Base-by-base conservation (phyloP, 1,140 invertebrate genomes). In the Coelopa frigida region DNA sequence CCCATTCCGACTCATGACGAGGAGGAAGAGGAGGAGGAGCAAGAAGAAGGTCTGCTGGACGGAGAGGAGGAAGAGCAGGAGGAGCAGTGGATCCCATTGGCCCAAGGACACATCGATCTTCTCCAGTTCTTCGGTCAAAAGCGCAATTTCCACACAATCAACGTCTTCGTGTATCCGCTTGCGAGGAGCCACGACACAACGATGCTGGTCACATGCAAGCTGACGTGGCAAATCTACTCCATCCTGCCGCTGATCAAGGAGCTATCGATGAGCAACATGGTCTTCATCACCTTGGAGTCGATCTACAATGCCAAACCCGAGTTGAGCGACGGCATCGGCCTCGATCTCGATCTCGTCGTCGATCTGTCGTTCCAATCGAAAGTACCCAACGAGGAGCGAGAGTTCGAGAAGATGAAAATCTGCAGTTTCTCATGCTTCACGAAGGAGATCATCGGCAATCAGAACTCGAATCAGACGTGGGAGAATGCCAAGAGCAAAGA, bases 161-260 rank as follows among this genome's bases (percentile, higher is more conserved):
- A 46, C 0, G 41, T 65, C 10, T 53, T 48, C 21, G 37, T 65
- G 2, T 65, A 65, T 40, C 59, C 61, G 6, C 1, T 22, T 44
- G 26, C 22, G 49, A 27, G 44, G 33, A 1, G 2, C 12, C 0
- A 35, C 40, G 4, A 37, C 4, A 21, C n/a, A 17, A 10, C 47
- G 43, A 3, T 50, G 50, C 14, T 14, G 20, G 44, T 51, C n/a
- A 60, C 59, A 1, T 51, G 60, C 1, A 48, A 37, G 42, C 54
- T 47, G 8, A 12, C 46, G 0, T 65, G 61, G 61, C 59, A 65
- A 36, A 61, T 65, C 52, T 65, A 65, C 49, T 57, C 61, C 5
- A 55, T 65, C 14, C 31, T 65, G 40, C 61, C 61, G 6, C 41
- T 57, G 10, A 49, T 65, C 6, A 65, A 62, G 46, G 46, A 60